Conservation (phyloP, 2,888 invertebrate genomes). For the Cactoblastis cactorum region DNA sequence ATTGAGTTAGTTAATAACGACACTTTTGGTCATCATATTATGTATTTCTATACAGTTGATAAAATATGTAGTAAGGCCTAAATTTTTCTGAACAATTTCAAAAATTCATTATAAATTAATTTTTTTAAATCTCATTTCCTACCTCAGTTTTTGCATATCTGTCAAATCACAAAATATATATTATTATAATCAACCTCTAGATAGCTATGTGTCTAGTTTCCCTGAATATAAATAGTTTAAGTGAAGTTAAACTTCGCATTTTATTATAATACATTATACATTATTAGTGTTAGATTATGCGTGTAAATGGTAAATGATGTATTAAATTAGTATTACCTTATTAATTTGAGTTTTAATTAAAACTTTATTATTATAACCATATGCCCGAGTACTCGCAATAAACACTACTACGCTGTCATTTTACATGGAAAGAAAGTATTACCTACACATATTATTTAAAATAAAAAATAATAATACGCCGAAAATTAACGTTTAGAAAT, state of each 20-base stretch:
- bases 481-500: too few species aligned
- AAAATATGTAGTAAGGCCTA: slow-evolving; percentile 45
- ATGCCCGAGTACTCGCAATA: neutral
- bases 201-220: slow-evolving; percentile 35
- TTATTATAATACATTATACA: slow-evolving; percentile 33
- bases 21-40: slow-evolving; percentile 25
- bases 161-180: slow-evolving; percentile 26
- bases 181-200: slow-evolving; percentile 32
- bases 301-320: slow-evolving; percentile 69
- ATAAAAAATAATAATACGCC: too few species aligned
- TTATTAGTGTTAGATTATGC: slow-evolving; percentile 49
- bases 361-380: neutral
- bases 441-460: too few species aligned
- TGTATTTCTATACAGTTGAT: slow-evolving; percentile 27
- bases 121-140: slow-evolving; percentile 28
- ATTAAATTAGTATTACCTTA: slow-evolving; percentile 69
- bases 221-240: slow-evolving; percentile 36
- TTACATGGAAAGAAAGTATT: too few species aligned
- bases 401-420: too few species aligned
- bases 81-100: slow-evolving; percentile 16
- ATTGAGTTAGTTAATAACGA: slow-evolving; percentile 37
- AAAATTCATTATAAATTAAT: slow-evolving; percentile 14
- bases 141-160: slow-evolving; percentile 57
- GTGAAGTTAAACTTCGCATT: slow-evolving; percentile 67
- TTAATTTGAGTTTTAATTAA: slow-evolving; percentile 41